Conservation (phyloP, 2,797 vertebrate genomes). For the Sternotherus odoratus region DNA sequence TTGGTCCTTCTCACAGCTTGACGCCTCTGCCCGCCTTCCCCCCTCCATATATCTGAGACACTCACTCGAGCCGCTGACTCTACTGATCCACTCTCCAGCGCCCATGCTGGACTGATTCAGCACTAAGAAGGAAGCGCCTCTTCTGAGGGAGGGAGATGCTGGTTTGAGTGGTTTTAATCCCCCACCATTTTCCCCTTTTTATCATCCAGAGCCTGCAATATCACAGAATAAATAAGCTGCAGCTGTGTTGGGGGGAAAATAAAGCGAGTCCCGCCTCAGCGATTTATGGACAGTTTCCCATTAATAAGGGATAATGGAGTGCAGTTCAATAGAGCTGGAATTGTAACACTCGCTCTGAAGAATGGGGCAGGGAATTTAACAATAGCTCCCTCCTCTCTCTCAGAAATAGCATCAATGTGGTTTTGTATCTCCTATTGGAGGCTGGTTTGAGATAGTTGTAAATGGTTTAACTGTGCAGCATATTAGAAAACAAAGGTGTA, state of each 20-base stretch:
- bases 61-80: background rate
- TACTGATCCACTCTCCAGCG: background rate
- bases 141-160: conserved; percentile 11
- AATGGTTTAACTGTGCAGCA: background rate
- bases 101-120: background rate
- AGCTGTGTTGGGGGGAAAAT: conserved; percentile 77
- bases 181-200: conserved; percentile 46
- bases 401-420: conserved; percentile 66
- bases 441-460: conserved; percentile 59
- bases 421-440: conserved; percentile 64
- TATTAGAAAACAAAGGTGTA: background rate
- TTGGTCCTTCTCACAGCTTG: fast-evolving
- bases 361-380: conserved; percentile 49
- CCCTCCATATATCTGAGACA: background rate
- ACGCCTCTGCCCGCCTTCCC: background rate
- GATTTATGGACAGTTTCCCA: conserved; percentile 84
- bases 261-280: conserved; percentile 77
- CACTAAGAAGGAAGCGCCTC: background rate
- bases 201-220: conserved; percentile 66
- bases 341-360: conserved; percentile 74
- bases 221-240: conserved; percentile 76
- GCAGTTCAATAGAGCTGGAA: conserved; percentile 76
- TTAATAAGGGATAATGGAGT: conserved; percentile 82
- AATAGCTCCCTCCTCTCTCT: conserved; percentile 65
- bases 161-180: conserved; percentile 10